Evolutionary conservation across 2,113 vertebrate genomes (phyloP).

Genomic region (Takifugu flavidus): DNA sequence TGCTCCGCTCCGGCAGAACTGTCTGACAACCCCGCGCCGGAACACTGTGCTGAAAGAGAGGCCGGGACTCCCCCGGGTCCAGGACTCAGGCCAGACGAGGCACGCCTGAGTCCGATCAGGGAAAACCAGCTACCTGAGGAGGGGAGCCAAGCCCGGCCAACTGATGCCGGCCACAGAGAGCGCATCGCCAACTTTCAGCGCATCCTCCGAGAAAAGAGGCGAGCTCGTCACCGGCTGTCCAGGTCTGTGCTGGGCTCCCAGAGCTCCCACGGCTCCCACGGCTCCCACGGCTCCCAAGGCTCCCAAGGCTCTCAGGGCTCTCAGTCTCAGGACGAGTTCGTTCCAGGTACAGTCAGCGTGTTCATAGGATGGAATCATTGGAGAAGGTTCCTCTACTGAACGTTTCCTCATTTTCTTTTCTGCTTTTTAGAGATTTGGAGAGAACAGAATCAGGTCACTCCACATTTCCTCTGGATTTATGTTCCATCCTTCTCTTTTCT

Average conservation of each 20-base stretch:
- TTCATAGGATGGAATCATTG: not conserved
- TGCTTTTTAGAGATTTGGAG: slow-evolving; percentile 81
- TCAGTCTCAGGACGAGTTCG: slow-evolving; percentile 80
- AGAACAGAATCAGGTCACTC: slow-evolving; percentile 88
- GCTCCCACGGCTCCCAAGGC: slow-evolving; percentile 68
- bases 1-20: slow-evolving; percentile 34
- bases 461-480: slow-evolving; percentile 14
- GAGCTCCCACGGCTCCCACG: slow-evolving; percentile 74
- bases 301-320: slow-evolving; percentile 79
- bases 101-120: slow-evolving; percentile 48
- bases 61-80: slow-evolving; percentile 6
- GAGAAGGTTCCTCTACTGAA: not conserved
- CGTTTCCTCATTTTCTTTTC: slow-evolving; percentile 23
- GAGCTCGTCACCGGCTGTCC: slow-evolving; percentile 82
- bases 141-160: slow-evolving; percentile 19
- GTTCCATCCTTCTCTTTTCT: not conserved
- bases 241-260: slow-evolving; percentile 81
- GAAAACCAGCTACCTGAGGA: slow-evolving; percentile 45
- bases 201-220: slow-evolving; percentile 86
- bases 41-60: slow-evolving; percentile 29
- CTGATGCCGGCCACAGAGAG: slow-evolving; percentile 83
- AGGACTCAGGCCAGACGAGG: slow-evolving; percentile 24
- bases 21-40: slow-evolving; percentile 35
- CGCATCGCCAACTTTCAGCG: slow-evolving; percentile 92
- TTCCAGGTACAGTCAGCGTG: slow-evolving; percentile 77